Conservation (phyloP, 2,797 vertebrate species). For the Erpetoichthys calabaricus region DNA sequence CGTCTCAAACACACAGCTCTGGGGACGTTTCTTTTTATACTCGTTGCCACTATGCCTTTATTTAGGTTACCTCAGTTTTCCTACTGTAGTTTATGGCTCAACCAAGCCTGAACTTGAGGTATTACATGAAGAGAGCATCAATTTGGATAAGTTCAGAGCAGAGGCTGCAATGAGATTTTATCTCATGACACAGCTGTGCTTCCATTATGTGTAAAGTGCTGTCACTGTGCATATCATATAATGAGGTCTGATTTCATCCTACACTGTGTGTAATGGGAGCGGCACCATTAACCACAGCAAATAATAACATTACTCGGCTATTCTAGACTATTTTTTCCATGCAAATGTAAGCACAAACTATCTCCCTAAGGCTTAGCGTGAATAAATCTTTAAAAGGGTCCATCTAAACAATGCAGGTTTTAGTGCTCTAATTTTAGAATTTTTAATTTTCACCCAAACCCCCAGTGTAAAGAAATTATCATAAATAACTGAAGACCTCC, state of each 20-base stretch:
- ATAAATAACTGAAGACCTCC: not conserved
- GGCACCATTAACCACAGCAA: not conserved
- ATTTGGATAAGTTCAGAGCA: not conserved
- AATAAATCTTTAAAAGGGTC: constrained; percentile 5
- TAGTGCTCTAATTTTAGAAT: not conserved
- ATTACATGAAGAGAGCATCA: not conserved
- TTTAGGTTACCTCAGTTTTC: not conserved
- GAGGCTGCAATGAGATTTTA: constrained; percentile 5
- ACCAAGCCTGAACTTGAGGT: not conserved
- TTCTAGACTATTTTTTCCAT: not conserved
- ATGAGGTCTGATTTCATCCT: constrained; percentile 3
- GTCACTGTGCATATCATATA: constrained; percentile 7
- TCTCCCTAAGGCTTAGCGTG: not conserved
- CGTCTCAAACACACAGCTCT: not conserved
- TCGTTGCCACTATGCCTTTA: not conserved
- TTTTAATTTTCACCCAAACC: not conserved
- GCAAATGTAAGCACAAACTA: not conserved
- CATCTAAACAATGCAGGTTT: not conserved
- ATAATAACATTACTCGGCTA: constrained; percentile 4
- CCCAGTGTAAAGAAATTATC: not conserved
- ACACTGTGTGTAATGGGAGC: not conserved
- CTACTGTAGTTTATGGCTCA: not conserved
- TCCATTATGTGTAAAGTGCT: constrained; percentile 5
- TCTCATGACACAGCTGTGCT: constrained; percentile 7
- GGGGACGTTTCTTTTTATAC: not conserved